Base-by-base conservation (phyloP, 2,797 vertebrate species). In the Acanthurus tractus region DNA sequence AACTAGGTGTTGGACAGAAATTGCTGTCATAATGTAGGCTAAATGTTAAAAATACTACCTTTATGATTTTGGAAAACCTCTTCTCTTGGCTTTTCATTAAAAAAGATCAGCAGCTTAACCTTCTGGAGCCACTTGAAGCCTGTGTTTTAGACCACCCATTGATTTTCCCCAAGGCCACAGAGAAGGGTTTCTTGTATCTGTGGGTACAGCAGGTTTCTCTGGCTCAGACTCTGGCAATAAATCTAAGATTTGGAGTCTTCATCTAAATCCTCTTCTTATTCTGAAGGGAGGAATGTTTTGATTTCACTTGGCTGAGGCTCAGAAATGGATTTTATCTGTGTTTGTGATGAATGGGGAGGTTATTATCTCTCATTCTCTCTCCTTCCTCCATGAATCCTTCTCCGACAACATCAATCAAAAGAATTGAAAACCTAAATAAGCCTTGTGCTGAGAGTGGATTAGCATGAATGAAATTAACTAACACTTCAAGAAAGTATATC, bases 261-360 rank as follows among this genome's bases (percentile, higher is more conserved):
- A 66, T 72, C 61, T 52, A 50, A 80, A 79, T 78, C 65, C 42
- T 46, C 12, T 22, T 44, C 59, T 54, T 56, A 44, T 45, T 69
- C 42, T 63, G 46, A 65, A 48, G 44, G 14, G 49, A 57, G 23
- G 34, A 25, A 70, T 72, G 76, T 74, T 79, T 78, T 65, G 76
- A 79, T 78, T 86, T 48, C 23, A 36, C 54, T 69, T 86, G 62
- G 58, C 61, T 57, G 13, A 48, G 38, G 46, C 50, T 74, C 36
- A 81, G 75, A 86, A 46, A 42, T 74, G 78, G 73, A 84, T 82
- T 84, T 79, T 56, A 78, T 81, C 53, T 9, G 59, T 64, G 20
- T 58, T 79, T 1, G 8, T 84, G 56, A 84, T 74, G 52, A 23
- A 75, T 70, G 29, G 38, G 68, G 48, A 38, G 29, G 79, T 76